phyloP scores from a whole-genome alignment of 2,888 invertebrate species.

The Diabrotica balteata region DNA sequence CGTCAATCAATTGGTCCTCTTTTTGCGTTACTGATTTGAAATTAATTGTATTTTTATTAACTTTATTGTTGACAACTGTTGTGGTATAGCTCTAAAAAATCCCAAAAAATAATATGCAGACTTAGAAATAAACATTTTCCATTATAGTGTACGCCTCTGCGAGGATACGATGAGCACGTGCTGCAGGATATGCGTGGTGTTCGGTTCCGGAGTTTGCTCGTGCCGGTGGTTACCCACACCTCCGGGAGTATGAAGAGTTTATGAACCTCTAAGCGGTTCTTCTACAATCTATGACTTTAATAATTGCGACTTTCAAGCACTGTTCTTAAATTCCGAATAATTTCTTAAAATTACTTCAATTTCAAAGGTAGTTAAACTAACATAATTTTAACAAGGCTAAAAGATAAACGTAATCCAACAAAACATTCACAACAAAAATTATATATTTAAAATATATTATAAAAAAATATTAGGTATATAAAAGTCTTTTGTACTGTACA shows the following conservation, averaged over 20 bases:
- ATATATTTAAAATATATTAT: no score
- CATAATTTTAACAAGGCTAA: slow-evolving; percentile 9
- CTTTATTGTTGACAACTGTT: no score
- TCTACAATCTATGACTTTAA: slow-evolving; percentile 43
- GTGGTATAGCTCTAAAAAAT: no score
- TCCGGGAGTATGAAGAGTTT: slow-evolving; percentile 57
- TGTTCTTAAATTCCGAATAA: slow-evolving; percentile 41
- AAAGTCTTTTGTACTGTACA: no score
- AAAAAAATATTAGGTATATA: no score
- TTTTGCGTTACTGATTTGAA: no score
- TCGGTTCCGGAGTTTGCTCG: slow-evolving; percentile 60
- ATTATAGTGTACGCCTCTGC: slow-evolving; percentile 19
- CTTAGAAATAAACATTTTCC: no score
- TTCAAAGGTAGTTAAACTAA: slow-evolving; percentile 3
- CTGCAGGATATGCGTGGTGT: slow-evolving; percentile 61
- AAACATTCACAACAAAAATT: no score
- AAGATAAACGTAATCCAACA: neutral
- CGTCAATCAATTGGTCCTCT: no score
- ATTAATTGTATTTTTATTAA: no score
- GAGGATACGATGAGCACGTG: slow-evolving; percentile 52
- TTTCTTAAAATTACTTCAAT: slow-evolving; percentile 20
- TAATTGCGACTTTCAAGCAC: slow-evolving; percentile 43
- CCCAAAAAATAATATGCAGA: no score
- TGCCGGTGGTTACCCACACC: slow-evolving; percentile 60
- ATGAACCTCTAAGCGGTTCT: slow-evolving; percentile 53